A percentile compares a stretch with the other conserved stretches of the same genome.
Evolutionary conservation across 2,113 vertebrate species (phyloP).

Genomic region (Poicephalus meyeri): DNA sequence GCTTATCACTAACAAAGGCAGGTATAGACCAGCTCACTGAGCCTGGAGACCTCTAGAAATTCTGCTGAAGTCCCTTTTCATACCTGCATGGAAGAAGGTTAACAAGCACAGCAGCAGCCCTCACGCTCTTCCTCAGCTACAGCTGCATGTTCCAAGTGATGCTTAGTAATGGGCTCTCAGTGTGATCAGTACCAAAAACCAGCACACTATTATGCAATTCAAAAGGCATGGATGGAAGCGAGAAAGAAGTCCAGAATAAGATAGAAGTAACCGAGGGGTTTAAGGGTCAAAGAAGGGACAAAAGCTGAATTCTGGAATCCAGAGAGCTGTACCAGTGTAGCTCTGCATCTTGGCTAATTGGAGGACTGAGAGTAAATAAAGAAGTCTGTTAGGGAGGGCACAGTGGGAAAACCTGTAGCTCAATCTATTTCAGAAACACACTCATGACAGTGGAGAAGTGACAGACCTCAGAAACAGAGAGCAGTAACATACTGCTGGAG

Average conservation of each 20-base stretch:
- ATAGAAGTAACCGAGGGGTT: not conserved
- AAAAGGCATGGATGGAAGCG: not conserved
- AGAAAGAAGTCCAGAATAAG: not conserved
- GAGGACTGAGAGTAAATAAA: not conserved
- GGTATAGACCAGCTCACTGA: not conserved
- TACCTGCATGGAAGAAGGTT: not conserved
- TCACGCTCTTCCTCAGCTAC: not conserved
- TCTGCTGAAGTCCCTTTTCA: not conserved
- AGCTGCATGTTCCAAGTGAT: not conserved
- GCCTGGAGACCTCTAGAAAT: not conserved
- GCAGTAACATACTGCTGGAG: not conserved
- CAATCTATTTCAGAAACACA: not conserved
- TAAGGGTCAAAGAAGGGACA: not conserved
- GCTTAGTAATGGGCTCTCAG: not conserved
- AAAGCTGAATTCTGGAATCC: not conserved
- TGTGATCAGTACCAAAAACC: not conserved
- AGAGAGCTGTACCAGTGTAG: not conserved
- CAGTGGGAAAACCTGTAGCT: not conserved
- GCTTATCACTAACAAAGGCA: not conserved
- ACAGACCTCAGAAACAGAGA: not conserved
- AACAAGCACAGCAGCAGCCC: not conserved
- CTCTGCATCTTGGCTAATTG: not conserved
- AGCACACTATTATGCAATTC: rapidly evolving
- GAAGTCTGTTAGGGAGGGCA: not conserved
- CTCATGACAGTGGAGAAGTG: not conserved